Conservation (phyloP, 2,888 invertebrate genomes). For the Aquatica leii region DNA sequence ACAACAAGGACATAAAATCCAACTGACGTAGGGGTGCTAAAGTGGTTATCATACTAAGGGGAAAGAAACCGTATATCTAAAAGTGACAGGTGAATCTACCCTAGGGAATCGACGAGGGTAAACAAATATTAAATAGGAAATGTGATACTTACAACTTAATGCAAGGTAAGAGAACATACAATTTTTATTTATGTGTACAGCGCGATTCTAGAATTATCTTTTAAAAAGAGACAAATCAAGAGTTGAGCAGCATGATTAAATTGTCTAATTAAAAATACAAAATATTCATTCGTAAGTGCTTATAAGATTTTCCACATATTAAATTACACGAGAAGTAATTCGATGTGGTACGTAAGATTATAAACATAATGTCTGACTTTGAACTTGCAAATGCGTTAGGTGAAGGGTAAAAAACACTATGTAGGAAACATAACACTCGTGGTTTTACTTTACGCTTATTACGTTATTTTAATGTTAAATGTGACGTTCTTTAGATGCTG, state of each 20-base stretch:
- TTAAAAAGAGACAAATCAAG: no score
- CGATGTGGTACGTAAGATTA: conserved; percentile 3
- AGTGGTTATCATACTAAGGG: conserved; percentile 16
- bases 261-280: neutral
- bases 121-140: conserved; percentile 22
- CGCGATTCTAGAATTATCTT: no score
- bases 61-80: conserved; percentile 15
- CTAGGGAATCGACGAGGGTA: conserved; percentile 15
- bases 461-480: conserved; percentile 13
- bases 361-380: conserved; percentile 2
- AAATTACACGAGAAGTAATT: conserved; percentile 6
- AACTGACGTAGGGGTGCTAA: conserved; percentile 15
- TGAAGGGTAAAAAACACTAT: conserved; percentile 9
- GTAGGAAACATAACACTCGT: conserved; percentile 3
- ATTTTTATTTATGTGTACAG: no score
- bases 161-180: neutral
- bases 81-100: conserved; percentile 27
- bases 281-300: neutral
- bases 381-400: conserved; percentile 12
- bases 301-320: conserved; percentile 6
- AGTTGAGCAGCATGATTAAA: no score
- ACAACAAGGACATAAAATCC: conserved; percentile 9
- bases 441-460: conserved; percentile 17
- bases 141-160: conserved; percentile 17
- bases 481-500: neutral